Evolutionary conservation across 2,113 vertebrate genomes (phyloP).

Genomic region (Telmatochromis sp.): DNA sequence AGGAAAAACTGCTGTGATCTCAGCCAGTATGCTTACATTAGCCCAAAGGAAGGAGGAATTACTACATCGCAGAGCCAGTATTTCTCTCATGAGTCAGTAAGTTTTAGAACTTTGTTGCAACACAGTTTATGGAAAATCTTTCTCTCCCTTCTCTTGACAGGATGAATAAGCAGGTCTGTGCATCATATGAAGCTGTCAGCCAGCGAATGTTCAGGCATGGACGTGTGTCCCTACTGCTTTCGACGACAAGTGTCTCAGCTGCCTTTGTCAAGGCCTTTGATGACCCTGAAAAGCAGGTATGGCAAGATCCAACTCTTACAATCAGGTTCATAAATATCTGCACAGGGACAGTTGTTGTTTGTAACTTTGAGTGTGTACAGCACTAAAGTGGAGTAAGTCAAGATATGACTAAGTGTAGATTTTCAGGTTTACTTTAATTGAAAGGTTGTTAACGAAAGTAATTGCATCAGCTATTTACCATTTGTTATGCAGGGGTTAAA

Average conservation of each 20-base stretch:
- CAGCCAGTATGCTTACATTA: neutral
- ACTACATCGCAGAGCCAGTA: neutral
- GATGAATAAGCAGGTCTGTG: slow-evolving; percentile 70
- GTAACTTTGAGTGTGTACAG: neutral
- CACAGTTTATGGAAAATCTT: neutral
- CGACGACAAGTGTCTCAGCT: slow-evolving; percentile 70
- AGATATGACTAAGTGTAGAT: neutral
- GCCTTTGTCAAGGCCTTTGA: slow-evolving; percentile 80
- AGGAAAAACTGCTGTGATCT: neutral
- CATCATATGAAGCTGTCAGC: slow-evolving; percentile 85
- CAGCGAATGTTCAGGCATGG: slow-evolving; percentile 83
- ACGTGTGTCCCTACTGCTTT: slow-evolving; percentile 86
- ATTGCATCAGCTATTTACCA: neutral
- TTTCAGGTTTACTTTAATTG: neutral
- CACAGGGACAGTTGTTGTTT: neutral
- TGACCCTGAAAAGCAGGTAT: slow-evolving; percentile 69
- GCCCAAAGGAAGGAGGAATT: neutral
- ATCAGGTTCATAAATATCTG: neutral
- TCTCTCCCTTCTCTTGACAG: slow-evolving; percentile 44
- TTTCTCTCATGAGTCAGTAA: neutral
- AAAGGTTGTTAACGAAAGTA: neutral
- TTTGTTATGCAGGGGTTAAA: neutral
- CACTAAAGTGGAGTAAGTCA: neutral
- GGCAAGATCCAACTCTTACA: neutral
- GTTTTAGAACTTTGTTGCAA: neutral